Base-by-base conservation (phyloP, 2,888 invertebrate species). In the Mantis religiosa region DNA sequence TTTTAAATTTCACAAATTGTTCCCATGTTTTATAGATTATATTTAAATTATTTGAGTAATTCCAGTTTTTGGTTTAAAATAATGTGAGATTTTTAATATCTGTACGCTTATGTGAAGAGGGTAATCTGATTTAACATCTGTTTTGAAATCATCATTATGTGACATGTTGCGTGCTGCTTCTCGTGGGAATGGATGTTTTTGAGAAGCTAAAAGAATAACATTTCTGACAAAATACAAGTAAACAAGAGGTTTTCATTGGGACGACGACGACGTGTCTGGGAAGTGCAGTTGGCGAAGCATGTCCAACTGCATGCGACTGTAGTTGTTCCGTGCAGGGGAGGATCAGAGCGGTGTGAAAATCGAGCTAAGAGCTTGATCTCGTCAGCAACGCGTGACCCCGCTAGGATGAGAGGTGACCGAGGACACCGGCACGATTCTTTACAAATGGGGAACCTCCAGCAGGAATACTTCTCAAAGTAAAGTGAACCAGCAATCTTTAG, bases 311-410 rank as follows among this genome's bases (percentile, higher is more conserved):
- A 88, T 71, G 20, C 54, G 54, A 90, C 91, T 90, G 91, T 90
- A 90, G 91, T 91, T 90, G 88, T 90, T 90, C 90, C 90, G 90
- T 90, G 91, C 83, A 85, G 84, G 89, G n/a, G 82, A 82, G 87
- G 90, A 92, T 93, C 93, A 93, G 92, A 92, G 92, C 92, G 93
- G 93, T 93, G 93, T 93, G 93, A 93, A 91, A 92, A 93, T 93
- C 93, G 92, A 93, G 93, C 93, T 94, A 93, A 93, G 93, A 92
- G 90, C 91, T 93, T 34, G 93, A 93, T 93, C 92, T 93, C 93
- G 93, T 93, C 93, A 93, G 93, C 93, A 90, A 90, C 91, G 88
- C 90, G 90, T 87, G 87, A 87, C 91, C 91, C 91, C 91, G 90
- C 91, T 90, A 90, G 91, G 90, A 88, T 88, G 90, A 90, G 89